Base-by-base conservation (phyloP, 2,888 invertebrate genomes). In the Archaeoteleia sp. region DNA sequence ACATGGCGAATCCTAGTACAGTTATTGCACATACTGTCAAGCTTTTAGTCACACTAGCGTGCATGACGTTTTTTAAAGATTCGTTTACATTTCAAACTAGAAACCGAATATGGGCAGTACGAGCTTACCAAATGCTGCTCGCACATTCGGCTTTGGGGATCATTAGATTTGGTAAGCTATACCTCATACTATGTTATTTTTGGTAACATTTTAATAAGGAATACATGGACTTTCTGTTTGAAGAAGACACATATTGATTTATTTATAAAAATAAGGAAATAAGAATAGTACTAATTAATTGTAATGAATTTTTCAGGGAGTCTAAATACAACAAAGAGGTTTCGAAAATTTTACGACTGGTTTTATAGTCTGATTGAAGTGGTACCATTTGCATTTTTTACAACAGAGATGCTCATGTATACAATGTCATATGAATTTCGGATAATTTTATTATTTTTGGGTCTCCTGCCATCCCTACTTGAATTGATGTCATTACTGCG, bases 131-230 rank as follows among this genome's bases (percentile, higher is more conserved):
- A 74, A 79, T 84, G 49, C 72, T 82, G 37, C 71, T 84, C 37
- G 62, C 78, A 6, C 84, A 84, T 65, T 83, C 84, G 9, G 51
- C 82, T 61, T 53, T 84, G 9, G 84, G 84, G 27, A 74, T 82
- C 20, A 57, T 84, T 51, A 78, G 83, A 75, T 84, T 78, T 57
- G 83, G 84, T 84, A 77, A 79, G 74, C 42, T 23, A 9, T 10
- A n/a, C n/a, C 12, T 13, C 23, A 9, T 27, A 12, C 10, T 27
- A 13, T 30, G n/a, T 35, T 35, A 8, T 39, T 46, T 39, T 13
- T 20, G 34, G 14, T 13, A n/a, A 9, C 10, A 15, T 46, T 30
- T 2, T 29, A 23, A 49, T 23, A 25, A n/a, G n/a, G n/a, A n/a
- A n/a, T n/a, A n/a, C n/a, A n/a, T n/a, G n/a, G n/a, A n/a, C n/a